Evolutionary conservation across 2,888 invertebrate genomes (phyloP).

Genomic region (Cancer borealis): DNA sequence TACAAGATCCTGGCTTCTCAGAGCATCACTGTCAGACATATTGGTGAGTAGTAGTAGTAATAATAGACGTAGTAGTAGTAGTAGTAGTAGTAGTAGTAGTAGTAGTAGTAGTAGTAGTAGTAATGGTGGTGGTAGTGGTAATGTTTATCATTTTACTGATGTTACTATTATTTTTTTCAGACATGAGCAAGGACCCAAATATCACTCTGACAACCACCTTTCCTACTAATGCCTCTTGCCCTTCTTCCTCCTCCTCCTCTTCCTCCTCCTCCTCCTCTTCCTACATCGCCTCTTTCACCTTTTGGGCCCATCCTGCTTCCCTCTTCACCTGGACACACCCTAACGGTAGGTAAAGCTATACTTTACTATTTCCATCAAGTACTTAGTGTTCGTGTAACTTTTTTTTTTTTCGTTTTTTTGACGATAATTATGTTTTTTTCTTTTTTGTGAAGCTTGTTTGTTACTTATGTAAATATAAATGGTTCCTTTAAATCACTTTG

Average conservation of each 20-base stretch:
- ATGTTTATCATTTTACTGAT: not conserved
- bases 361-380: too few relatives aligned
- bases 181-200: not conserved
- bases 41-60: not conserved
- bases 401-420: too few relatives aligned
- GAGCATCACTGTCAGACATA: not conserved
- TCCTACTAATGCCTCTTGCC: not conserved
- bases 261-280: not conserved
- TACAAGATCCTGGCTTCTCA: not conserved
- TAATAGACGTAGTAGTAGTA: conserved; percentile 3
- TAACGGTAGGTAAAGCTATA: not conserved
- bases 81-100: conserved; percentile 26
- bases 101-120: not conserved
- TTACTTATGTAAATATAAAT: too few relatives aligned
- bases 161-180: not conserved
- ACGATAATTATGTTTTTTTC: too few relatives aligned
- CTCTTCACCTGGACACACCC: not conserved
- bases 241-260: not conserved
- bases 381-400: too few relatives aligned
- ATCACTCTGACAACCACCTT: not conserved
- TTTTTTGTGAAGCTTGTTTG: not conserved
- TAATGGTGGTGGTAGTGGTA: not conserved
- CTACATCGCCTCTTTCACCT: not conserved
- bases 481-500: too few relatives aligned
- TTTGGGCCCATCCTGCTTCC: not conserved